A percentile compares a stretch with the other conserved stretches of the same genome.
These are phyloP conservation scores for Acronicta leporina DNA, from an alignment of 2,888 invertebrate species.

Conservation along the genomic window DNA sequence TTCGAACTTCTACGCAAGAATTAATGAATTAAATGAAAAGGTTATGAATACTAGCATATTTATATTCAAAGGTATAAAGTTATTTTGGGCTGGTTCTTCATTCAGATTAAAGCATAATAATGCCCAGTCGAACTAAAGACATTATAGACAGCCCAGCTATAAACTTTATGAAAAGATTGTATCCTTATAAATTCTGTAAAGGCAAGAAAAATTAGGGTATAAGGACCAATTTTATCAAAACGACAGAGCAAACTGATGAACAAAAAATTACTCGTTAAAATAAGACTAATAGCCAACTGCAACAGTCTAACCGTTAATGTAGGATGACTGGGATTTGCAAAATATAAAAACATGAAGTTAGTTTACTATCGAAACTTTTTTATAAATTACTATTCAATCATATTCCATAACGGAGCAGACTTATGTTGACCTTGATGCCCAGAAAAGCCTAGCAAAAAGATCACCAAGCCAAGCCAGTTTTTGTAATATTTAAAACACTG, in stretches of 20 bases:
- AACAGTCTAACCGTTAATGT: neutral
- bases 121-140: too few relatives aligned
- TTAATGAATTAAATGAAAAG: too few relatives aligned
- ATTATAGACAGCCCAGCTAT: too few relatives aligned
- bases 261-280: conserved; percentile 32
- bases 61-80: neutral
- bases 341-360: neutral
- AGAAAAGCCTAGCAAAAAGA: conserved; percentile 40
- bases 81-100: too few relatives aligned
- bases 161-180: too few relatives aligned
- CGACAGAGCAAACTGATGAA: conserved; percentile 1
- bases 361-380: neutral
- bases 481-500: conserved; percentile 20
- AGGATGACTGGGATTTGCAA: neutral
- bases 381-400: neutral
- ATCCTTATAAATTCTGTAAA: neutral
- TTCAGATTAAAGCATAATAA: too few relatives aligned
- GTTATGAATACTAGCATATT: neutral
- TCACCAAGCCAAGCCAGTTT: conserved; percentile 18
- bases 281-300: conserved; percentile 4
- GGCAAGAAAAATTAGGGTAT: conserved; percentile 1
- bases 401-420: conserved; percentile 13
- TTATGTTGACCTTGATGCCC: conserved; percentile 32
- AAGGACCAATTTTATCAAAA: conserved; percentile 4
- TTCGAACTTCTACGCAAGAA: neutral